These are phyloP conservation scores for Brachionus paranguensis DNA, from an alignment of 1,140 invertebrate genomes.

Conservation along the genomic window DNA sequence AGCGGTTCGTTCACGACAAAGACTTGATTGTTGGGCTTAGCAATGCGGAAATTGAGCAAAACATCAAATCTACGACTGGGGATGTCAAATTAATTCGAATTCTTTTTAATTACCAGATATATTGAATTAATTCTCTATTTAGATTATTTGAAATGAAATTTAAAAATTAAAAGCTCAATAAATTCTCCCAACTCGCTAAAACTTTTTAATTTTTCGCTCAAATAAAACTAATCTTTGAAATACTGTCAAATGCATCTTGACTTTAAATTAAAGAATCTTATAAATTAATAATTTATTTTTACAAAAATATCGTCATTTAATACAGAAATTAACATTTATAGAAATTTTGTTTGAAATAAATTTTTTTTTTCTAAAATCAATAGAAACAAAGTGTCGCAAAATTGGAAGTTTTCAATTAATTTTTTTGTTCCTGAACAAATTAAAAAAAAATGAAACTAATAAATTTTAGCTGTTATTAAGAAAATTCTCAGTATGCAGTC, in stretches of 20 bases:
- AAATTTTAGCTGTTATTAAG: not conserved
- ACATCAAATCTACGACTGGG: not conserved
- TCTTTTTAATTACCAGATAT: not conserved
- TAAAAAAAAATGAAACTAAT: not conserved
- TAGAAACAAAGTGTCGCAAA: slow-evolving; percentile 5
- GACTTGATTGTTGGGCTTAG: not conserved
- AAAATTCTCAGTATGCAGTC: not conserved
- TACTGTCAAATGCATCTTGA: not conserved
- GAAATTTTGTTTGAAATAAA: not conserved
- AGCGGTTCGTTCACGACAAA: not conserved
- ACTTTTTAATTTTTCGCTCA: not conserved
- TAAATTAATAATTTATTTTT: not conserved
- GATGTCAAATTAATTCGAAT: not conserved
- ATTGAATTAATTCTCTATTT: not conserved
- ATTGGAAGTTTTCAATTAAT: slow-evolving; percentile 8
- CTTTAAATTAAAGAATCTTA: not conserved
- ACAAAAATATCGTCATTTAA: not conserved
- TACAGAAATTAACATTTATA: not conserved
- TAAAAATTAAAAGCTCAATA: not conserved
- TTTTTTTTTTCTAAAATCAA: not conserved
- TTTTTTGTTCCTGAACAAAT: not conserved
- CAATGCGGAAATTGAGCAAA: not conserved
- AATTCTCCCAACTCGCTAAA: not conserved
- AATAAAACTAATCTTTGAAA: not conserved
- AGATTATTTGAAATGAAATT: not conserved